phyloP scores from a whole-genome alignment of 2,888 invertebrate genomes.

The Lasius platythorax region DNA sequence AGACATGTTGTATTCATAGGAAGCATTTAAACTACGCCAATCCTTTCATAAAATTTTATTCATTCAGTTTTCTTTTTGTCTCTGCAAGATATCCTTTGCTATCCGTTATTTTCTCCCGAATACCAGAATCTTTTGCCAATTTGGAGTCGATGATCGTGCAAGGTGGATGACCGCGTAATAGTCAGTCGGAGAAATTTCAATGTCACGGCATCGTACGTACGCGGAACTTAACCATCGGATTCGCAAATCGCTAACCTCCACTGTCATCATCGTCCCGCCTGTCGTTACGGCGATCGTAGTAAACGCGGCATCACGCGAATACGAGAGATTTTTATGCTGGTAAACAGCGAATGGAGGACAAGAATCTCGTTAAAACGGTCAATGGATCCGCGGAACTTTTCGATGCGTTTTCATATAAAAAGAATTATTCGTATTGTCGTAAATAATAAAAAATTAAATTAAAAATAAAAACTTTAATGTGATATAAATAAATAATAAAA shows the following conservation, averaged over 20 bases:
- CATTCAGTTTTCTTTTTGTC: background rate
- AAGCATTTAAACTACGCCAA: background rate
- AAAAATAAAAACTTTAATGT: background rate
- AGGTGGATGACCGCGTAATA: conserved; percentile 50
- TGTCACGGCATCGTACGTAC: conserved; percentile 12
- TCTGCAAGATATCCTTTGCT: background rate
- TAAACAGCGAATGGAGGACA: background rate
- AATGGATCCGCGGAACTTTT: background rate
- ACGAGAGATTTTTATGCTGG: background rate
- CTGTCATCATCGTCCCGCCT: conserved; percentile 42
- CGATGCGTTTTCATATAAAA: conserved; percentile 2
- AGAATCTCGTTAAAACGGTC: background rate
- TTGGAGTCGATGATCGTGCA: conserved; percentile 29
- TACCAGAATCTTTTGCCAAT: conserved; percentile 14
- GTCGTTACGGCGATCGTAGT: conserved; percentile 33
- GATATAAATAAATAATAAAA: background rate
- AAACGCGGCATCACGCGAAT: conserved; percentile 7
- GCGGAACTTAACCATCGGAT: conserved; percentile 17
- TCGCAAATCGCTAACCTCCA: conserved; percentile 40
- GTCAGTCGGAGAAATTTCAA: conserved; percentile 41
- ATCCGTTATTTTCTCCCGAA: background rate
- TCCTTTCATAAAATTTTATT: background rate
- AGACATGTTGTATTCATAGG: background rate
- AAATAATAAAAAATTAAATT: background rate
- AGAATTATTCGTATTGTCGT: background rate